Base-by-base conservation (phyloP, 2,888 invertebrate genomes). In the Entomobrya multifasciata region DNA sequence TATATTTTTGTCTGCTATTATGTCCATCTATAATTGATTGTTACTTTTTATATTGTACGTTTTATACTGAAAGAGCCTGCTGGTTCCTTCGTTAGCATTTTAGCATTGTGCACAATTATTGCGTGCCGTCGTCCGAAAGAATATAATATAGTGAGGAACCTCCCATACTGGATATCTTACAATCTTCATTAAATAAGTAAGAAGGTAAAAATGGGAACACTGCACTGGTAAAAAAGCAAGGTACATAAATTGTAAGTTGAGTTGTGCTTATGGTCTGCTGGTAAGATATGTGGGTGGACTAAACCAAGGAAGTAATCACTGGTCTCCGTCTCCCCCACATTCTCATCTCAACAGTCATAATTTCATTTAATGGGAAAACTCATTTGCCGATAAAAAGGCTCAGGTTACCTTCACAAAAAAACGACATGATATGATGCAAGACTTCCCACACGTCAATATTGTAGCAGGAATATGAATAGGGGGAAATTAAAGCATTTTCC, bases 101-200 rank as follows among this genome's bases (percentile, higher is more conserved):
- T 65, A 36, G 8, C 36, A 57, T n/a, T 17, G 1, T 11, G 36
- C 62, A n/a, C n/a, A n/a, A n/a, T n/a, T n/a, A 22, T 83, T 84
- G 84, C 84, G 84, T 84, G 84, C 44, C 65, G 77, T 1, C n/a
- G 27, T 49, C n/a, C 76, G 22, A 67, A n/a, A 41, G 62, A 27
- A 67, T n/a, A n/a, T n/a, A n/a, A n/a, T n/a, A 76, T 44, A 57
- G 84, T 49, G 70, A 84, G 65, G 84, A 78, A 84, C 84, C 84
- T 76, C 84, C 84, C 77, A 62, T 84, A 62, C 41, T 77, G 77
- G 67, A 77, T 84, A 84, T 84, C 84, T 67, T 41, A 83, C 65
- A 84, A 84, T 84, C 84, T 77, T 83, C 83, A 76, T 78, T 77
- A 65, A 84, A 27, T 25, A 27, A 8, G 8, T 11, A 4, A 55